These are phyloP conservation scores for Octopus sinensis DNA, from an alignment of 1,140 invertebrate species.

Conservation along the genomic window DNA sequence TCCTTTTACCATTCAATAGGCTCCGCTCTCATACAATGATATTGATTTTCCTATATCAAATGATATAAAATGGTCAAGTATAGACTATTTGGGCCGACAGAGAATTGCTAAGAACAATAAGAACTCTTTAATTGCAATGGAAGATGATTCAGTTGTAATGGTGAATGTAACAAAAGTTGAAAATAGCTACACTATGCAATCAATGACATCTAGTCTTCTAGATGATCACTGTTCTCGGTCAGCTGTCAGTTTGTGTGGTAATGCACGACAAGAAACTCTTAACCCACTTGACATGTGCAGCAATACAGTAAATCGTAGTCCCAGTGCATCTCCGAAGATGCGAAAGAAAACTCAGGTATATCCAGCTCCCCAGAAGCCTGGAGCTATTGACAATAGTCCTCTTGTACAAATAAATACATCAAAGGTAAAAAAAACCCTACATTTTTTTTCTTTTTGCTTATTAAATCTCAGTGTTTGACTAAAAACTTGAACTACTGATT, in stretches of 20 bases:
- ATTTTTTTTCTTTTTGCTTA: no score
- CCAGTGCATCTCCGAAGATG: constrained; percentile 45
- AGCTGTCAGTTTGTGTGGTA: not conserved
- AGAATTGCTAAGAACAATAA: constrained; percentile 30
- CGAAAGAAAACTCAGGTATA: constrained; percentile 26
- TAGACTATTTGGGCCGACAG: constrained; percentile 18
- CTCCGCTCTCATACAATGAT: not conserved
- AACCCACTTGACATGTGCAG: constrained; percentile 32
- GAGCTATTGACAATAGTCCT: constrained; percentile 74
- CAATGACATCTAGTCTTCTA: constrained; percentile 4
- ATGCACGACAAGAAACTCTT: constrained; percentile 19
- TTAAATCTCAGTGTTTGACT: no score
- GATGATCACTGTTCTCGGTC: not conserved
- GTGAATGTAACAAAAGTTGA: constrained; percentile 27
- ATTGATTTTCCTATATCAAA: not conserved
- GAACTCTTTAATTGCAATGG: constrained; percentile 29
- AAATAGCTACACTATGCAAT: constrained; percentile 1
- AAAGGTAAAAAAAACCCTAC: constrained; percentile 59
- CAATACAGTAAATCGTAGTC: constrained; percentile 31
- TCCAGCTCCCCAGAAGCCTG: constrained; percentile 61
- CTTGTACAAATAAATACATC: constrained; percentile 65
- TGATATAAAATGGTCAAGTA: not conserved
- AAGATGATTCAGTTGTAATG: constrained; percentile 45
- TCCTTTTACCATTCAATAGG: not conserved
- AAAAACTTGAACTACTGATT: no score